phyloP scores from a whole-genome alignment of 2,888 invertebrate species.

The Horisme vitalbata region DNA sequence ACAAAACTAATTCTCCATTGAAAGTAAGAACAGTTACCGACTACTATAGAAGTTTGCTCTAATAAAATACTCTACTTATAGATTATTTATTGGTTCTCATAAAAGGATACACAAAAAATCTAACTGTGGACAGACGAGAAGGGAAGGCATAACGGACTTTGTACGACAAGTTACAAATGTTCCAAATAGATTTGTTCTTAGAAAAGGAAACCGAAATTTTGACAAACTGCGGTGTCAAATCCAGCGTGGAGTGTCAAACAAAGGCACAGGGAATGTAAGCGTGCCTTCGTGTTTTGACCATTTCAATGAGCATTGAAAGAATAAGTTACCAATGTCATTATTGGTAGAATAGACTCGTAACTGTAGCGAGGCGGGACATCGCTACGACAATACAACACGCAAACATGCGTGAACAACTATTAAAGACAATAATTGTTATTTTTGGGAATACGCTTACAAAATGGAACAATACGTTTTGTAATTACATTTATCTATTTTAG shows the following conservation, averaged over 20 bases:
- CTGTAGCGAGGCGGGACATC: conserved; percentile 72
- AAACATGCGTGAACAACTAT: conserved; percentile 57
- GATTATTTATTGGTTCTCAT: conserved; percentile 76
- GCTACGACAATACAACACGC: conserved; percentile 46
- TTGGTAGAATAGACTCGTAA: conserved; percentile 62
- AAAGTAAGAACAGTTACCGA: conserved; percentile 78
- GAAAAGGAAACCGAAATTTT: conserved; percentile 80
- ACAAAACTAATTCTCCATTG: conserved; percentile 58
- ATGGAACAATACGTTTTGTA: conserved; percentile 35
- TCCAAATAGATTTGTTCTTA: conserved; percentile 57
- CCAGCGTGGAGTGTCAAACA: conserved; percentile 54
- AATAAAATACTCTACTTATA: conserved; percentile 75
- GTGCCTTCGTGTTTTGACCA: conserved; percentile 75
- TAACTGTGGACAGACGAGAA: conserved; percentile 67
- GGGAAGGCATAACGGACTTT: conserved; percentile 65
- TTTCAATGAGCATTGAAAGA: conserved; percentile 67
- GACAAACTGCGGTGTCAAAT: conserved; percentile 76
- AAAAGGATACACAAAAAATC: conserved; percentile 55
- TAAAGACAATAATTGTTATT: conserved; percentile 39
- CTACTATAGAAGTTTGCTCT: conserved; percentile 75
- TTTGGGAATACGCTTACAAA: conserved; percentile 32
- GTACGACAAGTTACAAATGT: conserved; percentile 63
- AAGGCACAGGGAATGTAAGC: conserved; percentile 65
- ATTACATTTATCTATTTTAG: conserved; percentile 36
- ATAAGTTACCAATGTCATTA: conserved; percentile 76